These are phyloP conservation scores for Alcedo atthis DNA, from an alignment of 2,797 vertebrate genomes.

Conservation along the genomic window DNA sequence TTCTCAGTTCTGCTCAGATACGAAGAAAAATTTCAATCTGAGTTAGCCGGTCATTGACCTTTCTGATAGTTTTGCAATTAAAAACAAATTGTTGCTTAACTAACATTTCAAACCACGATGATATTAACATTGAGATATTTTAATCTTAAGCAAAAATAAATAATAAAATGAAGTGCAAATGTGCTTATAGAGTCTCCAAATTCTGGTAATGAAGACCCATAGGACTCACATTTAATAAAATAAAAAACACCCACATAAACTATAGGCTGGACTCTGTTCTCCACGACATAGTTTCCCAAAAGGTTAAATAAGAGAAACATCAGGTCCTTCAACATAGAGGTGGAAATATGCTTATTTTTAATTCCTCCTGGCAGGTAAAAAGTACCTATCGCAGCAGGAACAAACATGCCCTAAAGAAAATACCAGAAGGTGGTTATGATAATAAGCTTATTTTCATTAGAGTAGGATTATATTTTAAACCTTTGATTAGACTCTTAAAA, in stretches of 20 bases:
- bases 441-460: conserved; percentile 55
- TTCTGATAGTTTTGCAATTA: background rate
- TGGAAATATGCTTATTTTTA: background rate
- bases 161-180: background rate
- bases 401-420: background rate
- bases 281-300: background rate
- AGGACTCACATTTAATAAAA: background rate
- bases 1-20: background rate
- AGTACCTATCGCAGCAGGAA: background rate
- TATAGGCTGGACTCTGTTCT: background rate
- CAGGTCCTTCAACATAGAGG: background rate
- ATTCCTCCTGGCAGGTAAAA: conserved; percentile 14
- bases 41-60: background rate
- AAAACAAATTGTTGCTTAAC: background rate
- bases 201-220: background rate
- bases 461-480: conserved; percentile 35
- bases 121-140: background rate
- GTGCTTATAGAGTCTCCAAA: background rate
- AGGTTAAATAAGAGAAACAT: background rate
- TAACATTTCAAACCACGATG: background rate
- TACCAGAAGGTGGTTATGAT: conserved; percentile 43
- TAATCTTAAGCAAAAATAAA: background rate
- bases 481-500: conserved; percentile 50
- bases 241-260: background rate
- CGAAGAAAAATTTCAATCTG: background rate